Evolutionary conservation across 2,797 vertebrate species (phyloP).

Genomic region (Mycteria americana): DNA sequence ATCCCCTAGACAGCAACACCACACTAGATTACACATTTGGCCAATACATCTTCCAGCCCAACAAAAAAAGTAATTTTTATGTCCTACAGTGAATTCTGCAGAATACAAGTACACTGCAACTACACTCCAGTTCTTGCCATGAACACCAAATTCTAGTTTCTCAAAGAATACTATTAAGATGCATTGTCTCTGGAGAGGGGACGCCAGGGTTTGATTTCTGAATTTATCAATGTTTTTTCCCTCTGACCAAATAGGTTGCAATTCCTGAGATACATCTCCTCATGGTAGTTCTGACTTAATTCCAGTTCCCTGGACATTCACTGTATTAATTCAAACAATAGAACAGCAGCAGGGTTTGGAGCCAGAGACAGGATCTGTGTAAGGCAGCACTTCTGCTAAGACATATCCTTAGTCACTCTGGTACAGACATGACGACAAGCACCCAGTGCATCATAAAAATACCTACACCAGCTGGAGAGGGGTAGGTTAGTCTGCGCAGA

Average conservation of each 20-base stretch:
- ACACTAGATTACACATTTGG: not conserved
- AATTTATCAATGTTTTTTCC: not conserved
- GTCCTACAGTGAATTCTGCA: not conserved
- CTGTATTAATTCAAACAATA: not conserved
- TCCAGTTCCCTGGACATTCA: not conserved
- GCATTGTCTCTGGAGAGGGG: not conserved
- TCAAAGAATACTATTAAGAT: not conserved
- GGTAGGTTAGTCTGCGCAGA: not conserved
- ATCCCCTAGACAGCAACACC: not conserved
- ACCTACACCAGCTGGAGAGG: not conserved
- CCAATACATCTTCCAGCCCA: not conserved
- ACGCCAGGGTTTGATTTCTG: not conserved
- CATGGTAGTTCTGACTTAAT: not conserved
- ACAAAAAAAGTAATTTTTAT: not conserved
- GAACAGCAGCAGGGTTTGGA: not conserved
- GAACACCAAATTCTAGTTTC: not conserved
- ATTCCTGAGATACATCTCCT: not conserved
- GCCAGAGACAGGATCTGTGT: not conserved
- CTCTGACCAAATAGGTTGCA: not conserved
- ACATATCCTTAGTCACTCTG: not conserved
- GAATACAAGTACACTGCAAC: not conserved
- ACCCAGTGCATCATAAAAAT: not conserved
- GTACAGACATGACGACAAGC: not conserved
- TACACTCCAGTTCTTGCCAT: not conserved
- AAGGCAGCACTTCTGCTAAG: not conserved